These are phyloP conservation scores for Mohoua ochrocephala DNA, from an alignment of 2,113 vertebrate species.

Conservation along the genomic window DNA sequence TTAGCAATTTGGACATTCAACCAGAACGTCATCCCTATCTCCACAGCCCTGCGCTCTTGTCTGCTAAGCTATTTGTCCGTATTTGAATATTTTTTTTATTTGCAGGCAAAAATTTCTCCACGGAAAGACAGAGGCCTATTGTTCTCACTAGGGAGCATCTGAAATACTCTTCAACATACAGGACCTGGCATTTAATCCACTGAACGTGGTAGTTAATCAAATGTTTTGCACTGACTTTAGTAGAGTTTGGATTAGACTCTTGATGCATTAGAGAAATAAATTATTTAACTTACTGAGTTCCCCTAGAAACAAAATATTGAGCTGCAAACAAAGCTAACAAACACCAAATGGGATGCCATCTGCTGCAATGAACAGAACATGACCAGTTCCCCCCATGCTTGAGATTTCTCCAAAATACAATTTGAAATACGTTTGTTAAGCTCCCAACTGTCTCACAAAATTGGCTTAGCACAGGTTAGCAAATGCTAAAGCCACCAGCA, in stretches of 20 bases:
- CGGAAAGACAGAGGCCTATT: not conserved
- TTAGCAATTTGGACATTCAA: slow-evolving; percentile 17
- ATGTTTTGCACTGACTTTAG: slow-evolving; percentile 49
- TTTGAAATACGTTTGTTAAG: slow-evolving; percentile 39
- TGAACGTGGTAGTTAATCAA: slow-evolving; percentile 28
- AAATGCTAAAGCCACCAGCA: not conserved
- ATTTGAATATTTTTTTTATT: not conserved
- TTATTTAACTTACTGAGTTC: slow-evolving; percentile 55
- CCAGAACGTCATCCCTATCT: not conserved
- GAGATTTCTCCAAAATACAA: slow-evolving; percentile 61
- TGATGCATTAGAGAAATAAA: slow-evolving; percentile 53
- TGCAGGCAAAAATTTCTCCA: not conserved
- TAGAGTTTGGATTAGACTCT: slow-evolving; percentile 49
- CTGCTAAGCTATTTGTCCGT: not conserved
- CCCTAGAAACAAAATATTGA: slow-evolving; percentile 62
- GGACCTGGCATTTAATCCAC: slow-evolving; percentile 41
- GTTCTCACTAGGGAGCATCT: not conserved
- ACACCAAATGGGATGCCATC: slow-evolving; percentile 64
- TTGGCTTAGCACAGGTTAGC: slow-evolving; percentile 30
- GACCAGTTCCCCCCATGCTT: slow-evolving; percentile 33
- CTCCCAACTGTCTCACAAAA: slow-evolving; percentile 17
- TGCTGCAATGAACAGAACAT: slow-evolving; percentile 55
- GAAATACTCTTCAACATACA: not conserved
- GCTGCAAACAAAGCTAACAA: slow-evolving; percentile 65
- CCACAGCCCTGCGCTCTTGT: not conserved